phyloP scores from a whole-genome alignment of 2,797 vertebrate genomes.

The Mormyrus hasselquistii region DNA sequence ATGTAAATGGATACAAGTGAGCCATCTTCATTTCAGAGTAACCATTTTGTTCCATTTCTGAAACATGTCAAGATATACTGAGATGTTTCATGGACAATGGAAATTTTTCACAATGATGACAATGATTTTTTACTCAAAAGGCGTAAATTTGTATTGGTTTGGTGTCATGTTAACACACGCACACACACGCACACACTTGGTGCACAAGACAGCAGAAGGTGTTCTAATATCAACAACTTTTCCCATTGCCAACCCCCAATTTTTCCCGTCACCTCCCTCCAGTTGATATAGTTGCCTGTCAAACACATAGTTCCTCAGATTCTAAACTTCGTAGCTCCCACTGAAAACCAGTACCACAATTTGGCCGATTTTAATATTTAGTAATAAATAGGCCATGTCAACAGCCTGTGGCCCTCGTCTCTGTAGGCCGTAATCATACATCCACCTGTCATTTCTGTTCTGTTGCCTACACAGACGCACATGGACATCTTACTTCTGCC shows the following conservation, averaged over 20 bases:
- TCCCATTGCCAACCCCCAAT: neutral
- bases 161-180: neutral
- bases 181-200: neutral
- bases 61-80: neutral
- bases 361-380: neutral
- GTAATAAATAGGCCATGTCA: neutral
- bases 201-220: neutral
- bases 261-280: neutral
- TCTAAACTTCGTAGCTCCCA: neutral
- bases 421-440: neutral
- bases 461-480: neutral
- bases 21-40: neutral
- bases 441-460: neutral
- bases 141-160: neutral
- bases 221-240: neutral
- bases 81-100: neutral
- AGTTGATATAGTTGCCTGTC: neutral
- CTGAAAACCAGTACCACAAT: neutral
- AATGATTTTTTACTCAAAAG: neutral
- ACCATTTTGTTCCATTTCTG: neutral
- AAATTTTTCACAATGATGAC: neutral
- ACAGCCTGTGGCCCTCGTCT: neutral
- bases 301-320: neutral
- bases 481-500: neutral
- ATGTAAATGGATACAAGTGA: neutral